Percentiles rank a stretch among this genome's conserved stretches.
Evolutionary conservation across 1,140 invertebrate genomes (phyloP).

Genomic region (Harpegnathos saltator): DNA sequence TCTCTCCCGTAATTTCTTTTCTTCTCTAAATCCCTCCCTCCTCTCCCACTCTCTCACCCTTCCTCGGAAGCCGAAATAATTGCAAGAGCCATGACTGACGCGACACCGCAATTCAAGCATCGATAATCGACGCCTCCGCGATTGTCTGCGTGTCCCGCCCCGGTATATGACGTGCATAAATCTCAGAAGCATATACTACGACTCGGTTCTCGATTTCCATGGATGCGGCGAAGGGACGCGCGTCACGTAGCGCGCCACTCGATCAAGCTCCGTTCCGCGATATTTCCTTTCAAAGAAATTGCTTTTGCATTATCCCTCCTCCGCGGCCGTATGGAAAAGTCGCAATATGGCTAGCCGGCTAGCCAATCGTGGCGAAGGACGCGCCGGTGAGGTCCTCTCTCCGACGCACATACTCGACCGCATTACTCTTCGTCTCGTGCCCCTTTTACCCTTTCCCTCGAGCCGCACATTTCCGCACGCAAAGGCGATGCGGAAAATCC

Average conservation of each 20-base stretch:
- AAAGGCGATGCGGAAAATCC: constrained; percentile 19
- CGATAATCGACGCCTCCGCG: background rate
- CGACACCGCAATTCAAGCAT: background rate
- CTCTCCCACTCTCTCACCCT: too few species aligned
- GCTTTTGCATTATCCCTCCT: constrained; percentile 49
- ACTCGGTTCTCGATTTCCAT: constrained; percentile 36
- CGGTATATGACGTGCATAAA: constrained; percentile 31
- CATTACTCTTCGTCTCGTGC: background rate
- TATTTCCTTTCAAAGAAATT: constrained; percentile 56
- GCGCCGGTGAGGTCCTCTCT: background rate
- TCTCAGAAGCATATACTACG: background rate
- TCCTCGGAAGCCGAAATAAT: background rate
- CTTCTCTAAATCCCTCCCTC: background rate
- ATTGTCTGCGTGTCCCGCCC: background rate
- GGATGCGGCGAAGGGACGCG: background rate
- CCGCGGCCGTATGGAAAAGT: constrained; percentile 19
- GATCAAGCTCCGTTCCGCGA: constrained; percentile 36
- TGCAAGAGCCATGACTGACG: background rate
- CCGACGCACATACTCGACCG: background rate
- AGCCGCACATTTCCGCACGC: constrained; percentile 6
- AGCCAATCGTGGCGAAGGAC: constrained; percentile 25
- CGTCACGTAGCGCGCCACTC: background rate
- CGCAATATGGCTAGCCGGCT: constrained; percentile 21
- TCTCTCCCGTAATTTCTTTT: too few species aligned
- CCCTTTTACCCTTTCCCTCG: background rate